Conservation (phyloP, 1,140 invertebrate species). For the Plodia interpunctella region DNA sequence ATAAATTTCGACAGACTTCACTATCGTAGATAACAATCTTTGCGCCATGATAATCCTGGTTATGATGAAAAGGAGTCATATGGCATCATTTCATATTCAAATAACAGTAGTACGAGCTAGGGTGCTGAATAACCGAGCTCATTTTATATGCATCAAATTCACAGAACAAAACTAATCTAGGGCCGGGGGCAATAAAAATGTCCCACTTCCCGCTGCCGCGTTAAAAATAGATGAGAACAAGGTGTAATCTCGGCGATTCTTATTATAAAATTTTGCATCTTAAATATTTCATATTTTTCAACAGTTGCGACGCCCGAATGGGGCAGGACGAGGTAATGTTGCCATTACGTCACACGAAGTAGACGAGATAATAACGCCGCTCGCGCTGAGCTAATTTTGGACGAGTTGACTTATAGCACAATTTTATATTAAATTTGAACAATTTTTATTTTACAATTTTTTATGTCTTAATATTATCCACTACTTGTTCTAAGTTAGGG, state of each 20-base stretch:
- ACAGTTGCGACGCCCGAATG: constrained; percentile 37
- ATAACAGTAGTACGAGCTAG: constrained; percentile 48
- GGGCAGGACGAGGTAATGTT: constrained; percentile 34
- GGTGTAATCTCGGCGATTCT: constrained; percentile 70
- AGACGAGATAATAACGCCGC: constrained; percentile 23
- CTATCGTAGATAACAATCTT: constrained; percentile 1
- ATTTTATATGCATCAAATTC: constrained; percentile 75
- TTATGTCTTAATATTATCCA: background rate
- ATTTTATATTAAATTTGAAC: constrained; percentile 19
- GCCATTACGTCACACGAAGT: constrained; percentile 51
- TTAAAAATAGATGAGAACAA: constrained; percentile 73
- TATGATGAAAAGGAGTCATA: constrained; percentile 29
- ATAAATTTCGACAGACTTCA: constrained; percentile 11
- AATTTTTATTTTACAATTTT: constrained; percentile 1
- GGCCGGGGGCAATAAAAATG: constrained; percentile 71
- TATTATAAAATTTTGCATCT: constrained; percentile 71
- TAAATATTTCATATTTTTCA: constrained; percentile 68
- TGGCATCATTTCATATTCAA: constrained; percentile 60
- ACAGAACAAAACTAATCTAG: constrained; percentile 75
- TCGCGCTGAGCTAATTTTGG: constrained; percentile 23
- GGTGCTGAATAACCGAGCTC: constrained; percentile 70
- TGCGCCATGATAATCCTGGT: background rate
- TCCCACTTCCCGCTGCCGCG: constrained; percentile 56
- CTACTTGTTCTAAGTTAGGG: constrained; percentile 1
- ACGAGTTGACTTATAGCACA: constrained; percentile 18